Base-by-base conservation (phyloP, 2,113 vertebrate species). In the Saguinus midas region DNA sequence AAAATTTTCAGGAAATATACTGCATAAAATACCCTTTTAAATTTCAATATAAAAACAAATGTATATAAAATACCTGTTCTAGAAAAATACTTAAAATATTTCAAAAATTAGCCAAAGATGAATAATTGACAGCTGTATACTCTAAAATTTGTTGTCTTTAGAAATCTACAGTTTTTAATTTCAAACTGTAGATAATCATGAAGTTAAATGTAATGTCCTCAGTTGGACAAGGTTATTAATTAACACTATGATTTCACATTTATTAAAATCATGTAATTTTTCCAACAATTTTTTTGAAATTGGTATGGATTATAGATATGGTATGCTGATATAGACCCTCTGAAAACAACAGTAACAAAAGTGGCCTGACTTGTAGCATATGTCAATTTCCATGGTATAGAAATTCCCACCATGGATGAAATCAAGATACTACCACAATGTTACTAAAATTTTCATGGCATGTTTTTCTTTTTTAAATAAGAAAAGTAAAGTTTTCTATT, bases 221-320 rank as follows among this genome's bases (percentile, higher is more conserved):
- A 32, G 25, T 61, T 86, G 25, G 4, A 35, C 29, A 79, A 80
- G 8, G 20, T 89, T 57, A 37, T 25, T 88, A n/a, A 40, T 43
- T 48, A 58, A 43, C 0, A 10, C 43, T 18, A 12, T 43, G 1
- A 73, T 50, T 88, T 82, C 8, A 61, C 40, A 89, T 27, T 86
- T 82, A 89, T 37, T 85, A 48, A 89, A 86, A 78, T 66, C 27
- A 85, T 91, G 87, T 88, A 13, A n/a, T 72, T 79, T 91, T 55
- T 55, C 18, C 40, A 61, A 57, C 12, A 81, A 85, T 64, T n/a
- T 85, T n/a, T 68, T 78, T 45, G 37, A 55, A 82, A 45, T 13
- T 43, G 4, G 7, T 43, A 57, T 64, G 21, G 32, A 72, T 57
- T 86, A 37, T 5, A 88, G 72, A 23, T 4, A 68, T 40, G 40